Base-by-base conservation (phyloP, 2,113 vertebrate species). In the Platanista minor region DNA sequence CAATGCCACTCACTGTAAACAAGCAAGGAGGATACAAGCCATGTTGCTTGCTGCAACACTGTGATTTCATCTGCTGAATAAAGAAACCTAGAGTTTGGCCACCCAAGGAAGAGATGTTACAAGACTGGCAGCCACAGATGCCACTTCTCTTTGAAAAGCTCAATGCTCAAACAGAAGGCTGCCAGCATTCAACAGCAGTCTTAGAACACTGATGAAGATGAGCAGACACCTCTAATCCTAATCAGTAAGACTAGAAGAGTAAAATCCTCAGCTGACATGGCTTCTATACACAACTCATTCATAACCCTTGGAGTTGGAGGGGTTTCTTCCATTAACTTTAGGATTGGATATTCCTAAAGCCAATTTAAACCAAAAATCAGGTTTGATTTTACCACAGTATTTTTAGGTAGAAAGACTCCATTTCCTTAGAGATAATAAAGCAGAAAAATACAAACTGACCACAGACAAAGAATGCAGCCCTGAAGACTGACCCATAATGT, bases 321-420 rank as follows among this genome's bases (percentile, higher is more conserved):
- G 15, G 31, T 61, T 95, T 96, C 59, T 87, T 87, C 85, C 27
- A 80, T 71, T 74, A 75, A 84, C 91, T 83, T 85, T 94, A 66
- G 89, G 67, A 61, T 15, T 92, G 69, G 36, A 54, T 86, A 57
- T 69, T 87, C 67, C 82, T 64, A 91, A 97, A 91, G 62, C 23
- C 41, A 93, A 88, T 66, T 90, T 81, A 81, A 97, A 62, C 27
- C 17, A 21, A 78, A 96, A 54, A 71, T 78, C 18, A 59, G 59
- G 52, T 90, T 36, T 89, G 31, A 83, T 10, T 81, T 82, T 77
- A 77, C 36, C 52, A 87, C 29, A 78, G 10, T 66, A 90, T 59
- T 87, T 93, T 75, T 29, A 86, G 78, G 36, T 33, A 74, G 74
- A 43, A 80, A 90, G 18, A 75, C 10, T 91, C 39, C 20, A 57